Percentiles rank a stretch among this genome's conserved stretches.
phyloP scores from a whole-genome alignment of 2,888 invertebrate species.

The Notodromas monacha region DNA sequence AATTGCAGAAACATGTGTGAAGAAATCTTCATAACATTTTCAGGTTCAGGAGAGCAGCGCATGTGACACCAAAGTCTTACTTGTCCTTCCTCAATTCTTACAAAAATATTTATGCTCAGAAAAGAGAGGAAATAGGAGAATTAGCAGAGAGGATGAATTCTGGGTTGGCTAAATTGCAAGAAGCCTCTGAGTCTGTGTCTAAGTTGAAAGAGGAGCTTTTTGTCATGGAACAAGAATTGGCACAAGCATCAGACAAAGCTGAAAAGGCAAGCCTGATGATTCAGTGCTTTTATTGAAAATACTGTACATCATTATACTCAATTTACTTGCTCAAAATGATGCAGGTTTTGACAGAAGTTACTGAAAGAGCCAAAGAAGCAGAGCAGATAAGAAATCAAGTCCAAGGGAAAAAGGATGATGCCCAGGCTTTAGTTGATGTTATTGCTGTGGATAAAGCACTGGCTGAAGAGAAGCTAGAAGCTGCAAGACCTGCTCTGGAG shows the following conservation, averaged over 20 bases:
- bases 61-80: slow-evolving; percentile 89
- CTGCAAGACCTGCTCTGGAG: slow-evolving; percentile 73
- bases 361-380: slow-evolving; percentile 70
- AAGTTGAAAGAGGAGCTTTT: slow-evolving; percentile 63
- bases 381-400: slow-evolving; percentile 84
- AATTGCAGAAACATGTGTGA: not conserved
- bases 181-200: slow-evolving; percentile 74
- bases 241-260: slow-evolving; percentile 65
- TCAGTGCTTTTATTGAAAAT: too few species aligned
- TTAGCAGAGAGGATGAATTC: slow-evolving; percentile 78
- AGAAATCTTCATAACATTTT: slow-evolving; percentile 6
- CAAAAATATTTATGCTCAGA: slow-evolving; percentile 54
- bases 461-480: slow-evolving; percentile 71
- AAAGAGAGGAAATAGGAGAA: slow-evolving; percentile 56
- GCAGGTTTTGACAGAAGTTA: slow-evolving; percentile 39
- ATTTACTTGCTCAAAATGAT: too few species aligned
- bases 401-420: slow-evolving; percentile 76
- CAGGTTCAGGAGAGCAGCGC: slow-evolving; percentile 61
- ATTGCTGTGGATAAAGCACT: slow-evolving; percentile 62
- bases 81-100: slow-evolving; percentile 78
- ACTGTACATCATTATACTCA: too few species aligned
- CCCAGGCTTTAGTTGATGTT: slow-evolving; percentile 48
- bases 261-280: slow-evolving; percentile 27
- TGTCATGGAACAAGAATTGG: slow-evolving; percentile 72
- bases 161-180: slow-evolving; percentile 69